phyloP scores from a whole-genome alignment of 2,888 invertebrate genomes.

The Agrochola lota region DNA sequence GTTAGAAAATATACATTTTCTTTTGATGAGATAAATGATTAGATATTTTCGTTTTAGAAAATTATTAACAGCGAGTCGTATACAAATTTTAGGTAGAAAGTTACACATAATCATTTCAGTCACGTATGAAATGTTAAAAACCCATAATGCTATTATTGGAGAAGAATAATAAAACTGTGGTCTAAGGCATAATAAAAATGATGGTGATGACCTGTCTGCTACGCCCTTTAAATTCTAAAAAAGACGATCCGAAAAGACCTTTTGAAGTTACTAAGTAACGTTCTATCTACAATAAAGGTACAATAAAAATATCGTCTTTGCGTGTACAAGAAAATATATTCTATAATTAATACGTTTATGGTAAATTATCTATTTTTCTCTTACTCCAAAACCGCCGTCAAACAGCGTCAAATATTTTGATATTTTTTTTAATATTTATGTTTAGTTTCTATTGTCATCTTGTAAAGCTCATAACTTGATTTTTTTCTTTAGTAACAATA shows the following conservation, averaged over 20 bases:
- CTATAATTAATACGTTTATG: constrained; percentile 57
- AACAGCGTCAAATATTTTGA: constrained; percentile 74
- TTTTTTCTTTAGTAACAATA: constrained; percentile 63
- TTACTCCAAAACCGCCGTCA: constrained; percentile 71
- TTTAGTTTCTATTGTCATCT: constrained; percentile 83
- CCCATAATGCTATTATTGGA: background rate
- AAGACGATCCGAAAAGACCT: constrained; percentile 45
- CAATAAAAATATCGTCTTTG: constrained; percentile 68
- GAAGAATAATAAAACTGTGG: background rate
- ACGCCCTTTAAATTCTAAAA: constrained; percentile 51
- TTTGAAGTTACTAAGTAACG: constrained; percentile 55
- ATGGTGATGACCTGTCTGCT: constrained; percentile 19
- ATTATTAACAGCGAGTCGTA: constrained; percentile 49
- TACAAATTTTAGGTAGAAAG: constrained; percentile 25
- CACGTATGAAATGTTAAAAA: background rate
- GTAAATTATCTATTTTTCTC: constrained; percentile 57
- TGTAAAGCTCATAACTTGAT: constrained; percentile 80
- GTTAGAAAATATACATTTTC: background rate
- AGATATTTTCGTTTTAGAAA: constrained; percentile 10
- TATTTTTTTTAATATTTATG: constrained; percentile 67
- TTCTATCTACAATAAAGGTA: constrained; percentile 62
- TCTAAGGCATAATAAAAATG: background rate
- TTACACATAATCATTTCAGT: background rate
- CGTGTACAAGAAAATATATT: constrained; percentile 68
- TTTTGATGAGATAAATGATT: background rate